These are phyloP conservation scores for Origma solitaria DNA, from an alignment of 2,113 vertebrate species.

Conservation along the genomic window DNA sequence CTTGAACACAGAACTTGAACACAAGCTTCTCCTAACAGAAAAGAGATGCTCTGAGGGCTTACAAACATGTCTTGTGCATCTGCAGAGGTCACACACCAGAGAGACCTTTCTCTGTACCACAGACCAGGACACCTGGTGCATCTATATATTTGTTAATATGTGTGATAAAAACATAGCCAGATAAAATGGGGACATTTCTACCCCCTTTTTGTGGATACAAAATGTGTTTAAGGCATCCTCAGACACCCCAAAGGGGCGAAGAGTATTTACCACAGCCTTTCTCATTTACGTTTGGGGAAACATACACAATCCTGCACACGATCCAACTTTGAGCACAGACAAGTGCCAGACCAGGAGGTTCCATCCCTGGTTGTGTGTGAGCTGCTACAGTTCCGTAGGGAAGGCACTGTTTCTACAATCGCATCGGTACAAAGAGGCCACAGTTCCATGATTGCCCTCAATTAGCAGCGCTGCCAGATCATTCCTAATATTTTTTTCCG, in stretches of 20 bases:
- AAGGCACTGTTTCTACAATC: not conserved
- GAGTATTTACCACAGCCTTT: not conserved
- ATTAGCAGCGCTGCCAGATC: constrained; percentile 4
- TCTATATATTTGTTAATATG: not conserved
- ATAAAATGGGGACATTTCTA: not conserved
- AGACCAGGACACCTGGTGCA: not conserved
- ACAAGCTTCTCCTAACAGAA: not conserved
- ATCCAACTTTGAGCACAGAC: not conserved
- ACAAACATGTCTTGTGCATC: not conserved
- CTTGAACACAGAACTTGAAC: not conserved
- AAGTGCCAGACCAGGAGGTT: not conserved
- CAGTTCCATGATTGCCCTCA: constrained; percentile 7
- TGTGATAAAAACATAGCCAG: not conserved
- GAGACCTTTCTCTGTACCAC: not conserved
- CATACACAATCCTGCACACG: not conserved
- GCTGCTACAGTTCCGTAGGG: not conserved
- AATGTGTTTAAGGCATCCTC: not conserved
- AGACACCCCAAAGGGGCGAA: not conserved
- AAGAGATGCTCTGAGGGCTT: not conserved
- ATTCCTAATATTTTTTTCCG: not conserved
- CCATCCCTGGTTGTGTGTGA: not conserved
- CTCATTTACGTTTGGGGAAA: not conserved
- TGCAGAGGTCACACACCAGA: not conserved
- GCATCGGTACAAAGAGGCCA: not conserved
- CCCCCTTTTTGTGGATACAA: not conserved